Conservation (phyloP, 2,888 invertebrate genomes). For the Resseliella maxima region DNA sequence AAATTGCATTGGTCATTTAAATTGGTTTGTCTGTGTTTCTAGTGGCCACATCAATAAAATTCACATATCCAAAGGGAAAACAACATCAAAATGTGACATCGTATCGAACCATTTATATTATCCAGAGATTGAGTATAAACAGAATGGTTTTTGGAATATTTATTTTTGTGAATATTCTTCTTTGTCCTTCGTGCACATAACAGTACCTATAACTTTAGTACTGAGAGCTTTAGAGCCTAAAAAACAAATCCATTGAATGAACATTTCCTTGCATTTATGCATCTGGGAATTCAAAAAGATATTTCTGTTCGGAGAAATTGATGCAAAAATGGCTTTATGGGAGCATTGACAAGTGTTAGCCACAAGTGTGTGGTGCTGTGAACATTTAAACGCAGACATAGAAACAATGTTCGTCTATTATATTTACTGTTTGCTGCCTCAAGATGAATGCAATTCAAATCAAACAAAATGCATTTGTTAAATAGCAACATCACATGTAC, state of each 20-base stretch:
- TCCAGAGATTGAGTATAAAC: neutral
- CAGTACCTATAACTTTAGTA: neutral
- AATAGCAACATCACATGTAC: neutral
- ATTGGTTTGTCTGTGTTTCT: neutral
- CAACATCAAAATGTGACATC: neutral
- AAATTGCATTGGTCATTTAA: neutral
- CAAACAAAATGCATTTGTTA: neutral
- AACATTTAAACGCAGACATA: neutral
- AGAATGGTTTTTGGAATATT: neutral
- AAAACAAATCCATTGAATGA: neutral
- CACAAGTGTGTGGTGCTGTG: neutral
- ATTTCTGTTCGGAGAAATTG: neutral
- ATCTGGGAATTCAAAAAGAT: neutral
- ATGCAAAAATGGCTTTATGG: neutral
- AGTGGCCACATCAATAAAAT: slow-evolving; percentile 9
- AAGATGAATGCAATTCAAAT: neutral
- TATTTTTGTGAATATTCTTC: neutral
- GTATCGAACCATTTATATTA: neutral
- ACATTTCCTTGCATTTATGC: neutral
- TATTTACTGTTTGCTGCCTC: neutral
- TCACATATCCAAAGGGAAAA: neutral
- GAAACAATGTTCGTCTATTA: neutral
- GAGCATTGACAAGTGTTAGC: neutral
- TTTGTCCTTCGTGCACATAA: neutral
- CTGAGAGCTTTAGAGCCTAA: neutral